Percentiles rank a stretch among this genome's conserved stretches.
Evolutionary conservation across 1,140 invertebrate species (phyloP).

Genomic region (Pectinophora gossypiella): DNA sequence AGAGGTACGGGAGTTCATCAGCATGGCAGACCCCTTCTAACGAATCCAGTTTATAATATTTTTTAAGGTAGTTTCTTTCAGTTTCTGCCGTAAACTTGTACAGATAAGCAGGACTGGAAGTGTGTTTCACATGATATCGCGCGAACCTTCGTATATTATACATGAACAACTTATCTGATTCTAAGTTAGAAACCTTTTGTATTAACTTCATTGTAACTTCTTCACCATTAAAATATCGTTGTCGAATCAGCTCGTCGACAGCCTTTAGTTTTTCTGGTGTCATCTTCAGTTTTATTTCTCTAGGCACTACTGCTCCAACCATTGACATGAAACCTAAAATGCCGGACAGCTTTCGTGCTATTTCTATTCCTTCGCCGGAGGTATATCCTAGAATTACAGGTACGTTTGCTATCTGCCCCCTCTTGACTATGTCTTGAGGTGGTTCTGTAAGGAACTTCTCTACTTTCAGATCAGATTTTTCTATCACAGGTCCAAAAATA

Average conservation of each 20-base stretch:
- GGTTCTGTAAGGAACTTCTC: constrained; percentile 47
- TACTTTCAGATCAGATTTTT: constrained; percentile 37
- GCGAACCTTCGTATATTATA: constrained; percentile 56
- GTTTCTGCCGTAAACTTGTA: constrained; percentile 57
- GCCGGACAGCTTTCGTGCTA: constrained; percentile 36
- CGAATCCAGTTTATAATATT: constrained; percentile 46
- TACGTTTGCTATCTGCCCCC: constrained; percentile 36
- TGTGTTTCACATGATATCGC: constrained; percentile 30
- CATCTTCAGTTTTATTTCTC: constrained; percentile 54
- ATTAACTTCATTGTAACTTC: constrained; percentile 27
- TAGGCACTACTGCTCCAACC: constrained; percentile 38
- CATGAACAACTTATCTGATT: constrained; percentile 45
- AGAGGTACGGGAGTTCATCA: constrained; percentile 57
- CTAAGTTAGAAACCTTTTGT: constrained; percentile 39
- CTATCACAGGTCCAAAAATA: constrained; percentile 54
- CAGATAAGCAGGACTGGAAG: constrained; percentile 39
- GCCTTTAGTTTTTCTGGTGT: constrained; percentile 20
- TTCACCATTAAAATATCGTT: constrained; percentile 44
- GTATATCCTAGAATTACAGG: constrained; percentile 58
- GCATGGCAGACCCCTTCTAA: constrained; percentile 56
- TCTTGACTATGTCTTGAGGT: constrained; percentile 37
- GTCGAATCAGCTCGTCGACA: constrained; percentile 38
- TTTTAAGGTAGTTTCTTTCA: constrained; percentile 56
- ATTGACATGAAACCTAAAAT: constrained; percentile 21
- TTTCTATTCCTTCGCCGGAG: constrained; percentile 60